Evolutionary conservation across 2,113 vertebrate species (phyloP), one percentile per base, ranked within the genome.

Genomic region (Vidua chalybeata): DNA sequence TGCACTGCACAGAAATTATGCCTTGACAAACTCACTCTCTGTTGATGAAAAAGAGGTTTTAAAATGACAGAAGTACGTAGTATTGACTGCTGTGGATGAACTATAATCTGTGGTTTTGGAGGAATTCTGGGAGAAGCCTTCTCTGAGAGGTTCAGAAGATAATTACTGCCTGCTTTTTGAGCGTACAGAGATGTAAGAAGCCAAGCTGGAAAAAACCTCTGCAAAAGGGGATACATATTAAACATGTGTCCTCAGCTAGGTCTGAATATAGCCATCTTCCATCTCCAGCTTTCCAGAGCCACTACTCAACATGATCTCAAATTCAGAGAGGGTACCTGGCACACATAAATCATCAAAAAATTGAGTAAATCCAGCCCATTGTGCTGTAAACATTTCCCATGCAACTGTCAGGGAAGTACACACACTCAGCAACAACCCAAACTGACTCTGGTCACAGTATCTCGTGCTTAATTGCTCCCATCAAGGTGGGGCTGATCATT

Each of bases 371-470:
- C 24, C 48, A 87, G 35, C 27, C 54, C 22, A 33, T 12, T 18
- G 30, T 63, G 62, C 52, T 78, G 22, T 39, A 85, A 82, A 93
- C 59, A 55, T 43, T 59, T 68, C 22, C 39, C 5, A 2, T 49
- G 21, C 23, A 91, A 30, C 33, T 74, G 31, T 39, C 15, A 37
- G 43, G 39, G 62, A 72, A 79, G 37, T 49, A 43, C 23, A 90
- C 6, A 13, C 0, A 0, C 14, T 39, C 76, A 89, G 48, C 9
- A 51, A 39, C 2, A 6, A 81, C 19, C 21, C 52, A 39, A 43
- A 67, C 13, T n/a, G 64, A 37, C 28, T 51, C 74, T 45, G 37
- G 9, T 72, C 14, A 12, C 28, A 39, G 13, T 43, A 51, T 31
- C 26, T 91, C 1, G 3, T 58, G 27, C 39, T 48, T 85, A 19